Evolutionary conservation across 92 coral and sea anemone species (phyloP), one percentile per base, ranked within the genome.

Genomic region (Porites cylindrica): DNA sequence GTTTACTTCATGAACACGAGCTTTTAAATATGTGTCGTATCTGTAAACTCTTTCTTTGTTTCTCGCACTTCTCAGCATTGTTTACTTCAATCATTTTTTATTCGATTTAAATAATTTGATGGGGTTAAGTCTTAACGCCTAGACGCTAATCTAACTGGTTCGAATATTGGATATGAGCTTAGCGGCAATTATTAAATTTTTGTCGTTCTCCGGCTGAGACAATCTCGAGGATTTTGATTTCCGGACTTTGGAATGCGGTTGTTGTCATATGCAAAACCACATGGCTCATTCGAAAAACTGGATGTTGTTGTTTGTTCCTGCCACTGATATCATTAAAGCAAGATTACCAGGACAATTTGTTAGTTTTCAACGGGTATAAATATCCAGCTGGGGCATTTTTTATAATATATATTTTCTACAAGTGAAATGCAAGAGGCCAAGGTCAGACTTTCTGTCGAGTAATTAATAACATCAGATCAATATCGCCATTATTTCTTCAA

Each of bases 371-470:
- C 51, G 16, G 69, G 52, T 4, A 50, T 29, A 23, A 69, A 18
- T 8, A 54, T n/a, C 52, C 7, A 8, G 11, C n/a, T 17, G 18
- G 47, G 12, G 20, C 52, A 19, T 29, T 56, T 66, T 29, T 13
- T 54, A 50, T 43, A 51, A 70, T 12, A 47, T 16, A 79, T 50
- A 24, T 69, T 59, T 60, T 26, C 81, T 4, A 77, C 50, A 10
- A n/a, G 32, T 63, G 38, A 63, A 43, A 47, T 52, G 24, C 50
- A 9, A 29, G 26, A 52, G 6, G 85, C 14, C 78, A 82, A 82
- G 69, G 76, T 70, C 86, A 70, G 78, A 82, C 86, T 81, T 82
- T 76, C 77, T 81, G 77, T 81, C 85, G 56, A 21, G 2, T 68
- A 29, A 11, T 1, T 79, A 43, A 23, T 12, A 17, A 38, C 47